phyloP scores from a whole-genome alignment of 2,888 invertebrate genomes.

The Glaucopsyche alexis region DNA sequence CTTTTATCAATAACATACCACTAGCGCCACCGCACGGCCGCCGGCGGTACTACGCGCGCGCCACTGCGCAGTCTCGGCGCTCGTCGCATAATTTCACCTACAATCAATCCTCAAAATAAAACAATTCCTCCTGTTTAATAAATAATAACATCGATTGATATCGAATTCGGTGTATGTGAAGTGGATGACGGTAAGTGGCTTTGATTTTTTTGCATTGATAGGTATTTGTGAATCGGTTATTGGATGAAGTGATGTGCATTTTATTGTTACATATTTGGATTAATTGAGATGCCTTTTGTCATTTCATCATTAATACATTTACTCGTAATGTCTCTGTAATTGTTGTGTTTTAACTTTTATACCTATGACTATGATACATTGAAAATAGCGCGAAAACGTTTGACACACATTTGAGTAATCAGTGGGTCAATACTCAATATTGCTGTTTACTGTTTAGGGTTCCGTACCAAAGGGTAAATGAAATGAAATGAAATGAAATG shows the following conservation, averaged over 20 bases:
- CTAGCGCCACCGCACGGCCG: slow-evolving; percentile 65
- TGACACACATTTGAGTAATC: too few relatives aligned
- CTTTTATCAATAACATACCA: slow-evolving; percentile 69
- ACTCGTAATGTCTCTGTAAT: too few relatives aligned
- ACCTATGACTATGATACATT: too few relatives aligned
- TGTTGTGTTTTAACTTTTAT: too few relatives aligned
- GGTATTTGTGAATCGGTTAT: background rate
- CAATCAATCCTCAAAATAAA: slow-evolving; percentile 61
- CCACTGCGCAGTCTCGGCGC: slow-evolving; percentile 72
- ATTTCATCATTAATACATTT: too few relatives aligned
- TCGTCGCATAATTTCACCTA: slow-evolving; percentile 60
- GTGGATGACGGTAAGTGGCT: background rate
- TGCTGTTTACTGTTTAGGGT: too few relatives aligned
- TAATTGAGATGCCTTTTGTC: too few relatives aligned
- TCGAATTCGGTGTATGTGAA: background rate
- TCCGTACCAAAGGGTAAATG: too few relatives aligned
- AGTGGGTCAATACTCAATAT: too few relatives aligned
- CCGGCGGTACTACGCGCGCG: slow-evolving; percentile 58
- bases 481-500: too few relatives aligned
- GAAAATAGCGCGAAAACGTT: too few relatives aligned
- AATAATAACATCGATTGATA: slow-evolving; percentile 2
- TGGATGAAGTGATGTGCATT: background rate
- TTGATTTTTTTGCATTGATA: background rate
- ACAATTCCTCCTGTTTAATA: slow-evolving; percentile 39
- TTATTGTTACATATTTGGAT: background rate